A percentile compares a stretch with the other conserved stretches of the same genome.
phyloP scores from a whole-genome alignment of 2,888 invertebrate genomes.

The Phyto melanocephala region DNA sequence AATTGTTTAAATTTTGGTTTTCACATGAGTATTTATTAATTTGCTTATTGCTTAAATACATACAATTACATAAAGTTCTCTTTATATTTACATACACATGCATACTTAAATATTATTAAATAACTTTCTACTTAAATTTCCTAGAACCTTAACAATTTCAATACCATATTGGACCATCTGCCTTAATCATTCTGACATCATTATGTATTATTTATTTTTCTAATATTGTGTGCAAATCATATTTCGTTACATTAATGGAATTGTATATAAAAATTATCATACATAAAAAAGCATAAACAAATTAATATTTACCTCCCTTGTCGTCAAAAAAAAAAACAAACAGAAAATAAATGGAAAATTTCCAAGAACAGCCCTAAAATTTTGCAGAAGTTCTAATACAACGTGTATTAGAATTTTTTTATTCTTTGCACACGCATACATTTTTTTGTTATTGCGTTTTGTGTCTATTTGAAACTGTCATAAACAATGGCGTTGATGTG shows the following conservation, averaged over 20 bases:
- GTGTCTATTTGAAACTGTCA: not conserved
- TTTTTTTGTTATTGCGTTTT: not conserved
- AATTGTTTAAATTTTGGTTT: too few species aligned
- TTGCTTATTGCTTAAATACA: too few species aligned
- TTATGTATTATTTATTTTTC: not conserved
- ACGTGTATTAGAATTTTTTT: too few species aligned
- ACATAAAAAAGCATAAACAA: not conserved
- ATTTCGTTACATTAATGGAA: not conserved
- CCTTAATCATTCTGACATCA: not conserved
- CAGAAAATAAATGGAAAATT: not conserved
- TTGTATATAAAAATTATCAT: not conserved
- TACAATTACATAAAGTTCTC: too few species aligned
- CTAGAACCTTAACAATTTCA: constrained; percentile 12
- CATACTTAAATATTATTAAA: too few species aligned
- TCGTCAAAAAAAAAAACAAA: not conserved
- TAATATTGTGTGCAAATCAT: not conserved
- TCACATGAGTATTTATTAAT: too few species aligned
- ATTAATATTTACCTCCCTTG: not conserved
- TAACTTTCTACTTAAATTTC: not conserved
- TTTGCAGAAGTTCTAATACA: constrained; percentile 10
- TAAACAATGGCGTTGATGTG: constrained; percentile 57
- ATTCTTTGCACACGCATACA: too few species aligned
- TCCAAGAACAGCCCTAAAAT: constrained; percentile 9
- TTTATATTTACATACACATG: too few species aligned
- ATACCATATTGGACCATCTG: constrained; percentile 37